Conservation (phyloP, 1,140 invertebrate genomes). For the Heliconius melpomene region DNA sequence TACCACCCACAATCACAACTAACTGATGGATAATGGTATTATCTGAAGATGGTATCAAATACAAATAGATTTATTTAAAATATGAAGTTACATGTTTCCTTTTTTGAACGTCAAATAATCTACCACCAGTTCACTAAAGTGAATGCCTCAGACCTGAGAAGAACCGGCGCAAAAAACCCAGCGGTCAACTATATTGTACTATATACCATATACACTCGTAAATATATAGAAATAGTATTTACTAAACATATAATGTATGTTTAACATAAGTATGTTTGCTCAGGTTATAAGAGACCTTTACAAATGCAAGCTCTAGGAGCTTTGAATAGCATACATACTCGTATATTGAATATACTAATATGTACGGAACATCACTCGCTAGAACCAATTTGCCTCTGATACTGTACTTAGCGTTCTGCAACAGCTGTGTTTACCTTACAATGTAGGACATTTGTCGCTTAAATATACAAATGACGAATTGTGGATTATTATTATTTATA, state of each 20-base stretch:
- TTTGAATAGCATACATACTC: slow-evolving; percentile 17
- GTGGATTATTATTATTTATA: background rate
- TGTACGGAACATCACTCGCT: background rate
- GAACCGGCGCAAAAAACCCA: too few species aligned
- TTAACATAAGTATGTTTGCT: background rate
- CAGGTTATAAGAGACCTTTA: slow-evolving; percentile 11
- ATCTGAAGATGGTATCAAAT: too few species aligned
- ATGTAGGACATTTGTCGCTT: background rate
- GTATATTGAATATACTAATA: slow-evolving; percentile 6
- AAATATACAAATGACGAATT: background rate
- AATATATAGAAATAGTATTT: background rate
- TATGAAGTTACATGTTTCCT: too few species aligned
- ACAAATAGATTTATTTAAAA: too few species aligned
- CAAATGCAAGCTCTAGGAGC: slow-evolving; percentile 10
- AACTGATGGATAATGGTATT: too few species aligned
- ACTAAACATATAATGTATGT: background rate
- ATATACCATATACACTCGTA: too few species aligned
- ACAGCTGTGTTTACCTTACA: background rate
- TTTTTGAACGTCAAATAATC: too few species aligned
- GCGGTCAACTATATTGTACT: too few species aligned
- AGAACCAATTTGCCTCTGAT: slow-evolving; percentile 21
- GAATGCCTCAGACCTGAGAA: too few species aligned
- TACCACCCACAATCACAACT: too few species aligned
- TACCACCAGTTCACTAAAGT: too few species aligned
- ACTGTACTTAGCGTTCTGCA: slow-evolving; percentile 13